Evolutionary conservation across 2,888 invertebrate genomes (phyloP).

Genomic region (Azorinus chamasolen): DNA sequence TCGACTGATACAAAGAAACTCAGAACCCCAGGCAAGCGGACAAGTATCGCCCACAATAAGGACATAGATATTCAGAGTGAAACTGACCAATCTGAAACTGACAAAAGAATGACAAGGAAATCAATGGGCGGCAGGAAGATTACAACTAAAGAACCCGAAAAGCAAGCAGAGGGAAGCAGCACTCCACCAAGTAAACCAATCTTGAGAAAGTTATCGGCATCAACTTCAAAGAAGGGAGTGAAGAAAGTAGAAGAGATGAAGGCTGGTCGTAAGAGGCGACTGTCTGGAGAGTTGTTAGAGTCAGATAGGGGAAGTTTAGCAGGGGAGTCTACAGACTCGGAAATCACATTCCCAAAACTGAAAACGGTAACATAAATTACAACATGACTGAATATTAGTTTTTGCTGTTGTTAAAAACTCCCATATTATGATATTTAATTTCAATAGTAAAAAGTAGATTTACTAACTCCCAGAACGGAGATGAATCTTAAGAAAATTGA

Average conservation of each 20-base stretch:
- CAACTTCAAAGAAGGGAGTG: conserved; percentile 51
- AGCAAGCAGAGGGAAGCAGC: background rate
- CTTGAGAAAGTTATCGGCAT: conserved; percentile 48
- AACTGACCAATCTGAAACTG: background rate
- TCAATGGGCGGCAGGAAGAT: conserved; percentile 3
- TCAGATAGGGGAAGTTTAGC: conserved; percentile 11
- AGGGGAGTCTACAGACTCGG: conserved; percentile 34
- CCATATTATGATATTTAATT: too few relatives aligned
- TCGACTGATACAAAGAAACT: background rate
- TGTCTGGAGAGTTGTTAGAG: conserved; percentile 33
- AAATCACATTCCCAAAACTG: conserved; percentile 43
- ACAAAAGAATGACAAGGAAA: background rate
- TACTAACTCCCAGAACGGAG: too few relatives aligned
- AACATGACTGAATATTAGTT: too few relatives aligned
- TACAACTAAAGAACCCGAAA: conserved; percentile 18
- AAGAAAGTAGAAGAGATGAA: conserved; percentile 22
- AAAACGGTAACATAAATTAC: conserved; percentile 28
- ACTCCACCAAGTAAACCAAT: conserved; percentile 8
- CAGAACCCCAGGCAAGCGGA: background rate
- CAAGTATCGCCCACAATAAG: background rate
- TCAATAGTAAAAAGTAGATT: too few relatives aligned
- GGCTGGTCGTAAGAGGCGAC: conserved; percentile 42
- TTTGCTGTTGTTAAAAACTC: too few relatives aligned
- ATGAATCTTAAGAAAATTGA: too few relatives aligned
- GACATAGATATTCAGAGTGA: background rate